Evolutionary conservation across 2,888 invertebrate species (phyloP), one percentile per base, ranked within the genome.

Genomic region (Spialia ferax): DNA sequence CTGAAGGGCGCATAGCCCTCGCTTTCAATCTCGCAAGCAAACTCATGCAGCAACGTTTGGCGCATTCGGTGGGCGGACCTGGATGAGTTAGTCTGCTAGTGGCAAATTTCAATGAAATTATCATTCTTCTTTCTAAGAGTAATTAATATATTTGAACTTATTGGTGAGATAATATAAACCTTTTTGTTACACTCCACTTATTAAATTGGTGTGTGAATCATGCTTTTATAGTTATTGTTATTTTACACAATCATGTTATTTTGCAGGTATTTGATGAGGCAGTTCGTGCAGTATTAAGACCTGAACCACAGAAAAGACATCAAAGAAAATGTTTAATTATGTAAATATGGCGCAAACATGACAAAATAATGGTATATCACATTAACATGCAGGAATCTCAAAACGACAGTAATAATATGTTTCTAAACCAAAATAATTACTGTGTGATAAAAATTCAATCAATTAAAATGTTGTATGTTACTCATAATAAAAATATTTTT

Each of bases 221-320:
- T 6, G 7, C 6, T 38, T 0, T 38, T 15, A 38, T n/a, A 50
- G 22, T 4, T 13, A 22, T 52, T 26, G n/a, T 23, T 50, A 20
- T 22, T 35, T 11, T 7, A 45, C 1, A 26, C 13, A 23, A 4
- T n/a, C 8, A n/a, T n/a, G n/a, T n/a, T n/a, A 4, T 60, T 70
- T 78, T 77, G 3, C 93, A 98, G 97, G 99, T 99, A 69, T 99
- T 99, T 94, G 99, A 99, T 85, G 99, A 99, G 94, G 99, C 99
- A 32, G 99, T 99, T 42, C 96, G 99, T 78, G 98, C 99, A 69
- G 99, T 99, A 74, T 95, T 99, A 83, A 96, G 98, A 94, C 99
- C 99, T 63, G 99, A 99, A 91, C 99, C 99, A 69, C 97, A 97
- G 84, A 98, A 98, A 92, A 96, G 98, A 94, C 97, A 97, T 93